Conservation (phyloP, 2,113 vertebrate genomes). For the Scalopus aquaticus region DNA sequence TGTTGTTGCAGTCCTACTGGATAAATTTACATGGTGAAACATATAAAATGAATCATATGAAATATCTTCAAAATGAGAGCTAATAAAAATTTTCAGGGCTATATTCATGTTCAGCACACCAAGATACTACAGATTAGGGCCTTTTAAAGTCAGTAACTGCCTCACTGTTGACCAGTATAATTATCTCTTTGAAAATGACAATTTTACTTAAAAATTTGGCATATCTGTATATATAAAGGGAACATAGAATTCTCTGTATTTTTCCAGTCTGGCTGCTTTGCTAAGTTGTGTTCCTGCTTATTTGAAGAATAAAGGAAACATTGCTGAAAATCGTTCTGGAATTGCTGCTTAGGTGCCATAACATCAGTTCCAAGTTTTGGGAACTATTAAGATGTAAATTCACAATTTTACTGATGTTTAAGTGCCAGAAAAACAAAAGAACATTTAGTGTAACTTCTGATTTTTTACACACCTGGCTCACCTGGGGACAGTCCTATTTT, state of each 20-base stretch:
- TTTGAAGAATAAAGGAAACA: neutral
- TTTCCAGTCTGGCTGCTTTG: neutral
- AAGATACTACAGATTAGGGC: too few species aligned
- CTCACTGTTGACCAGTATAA: too few species aligned
- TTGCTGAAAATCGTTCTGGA: neutral
- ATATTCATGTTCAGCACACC: too few species aligned
- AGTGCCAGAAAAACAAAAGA: neutral
- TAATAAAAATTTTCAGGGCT: too few species aligned
- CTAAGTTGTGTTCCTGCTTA: neutral
- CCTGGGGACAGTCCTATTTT: neutral
- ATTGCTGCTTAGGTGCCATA: neutral
- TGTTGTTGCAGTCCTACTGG: too few species aligned
- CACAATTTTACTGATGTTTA: neutral
- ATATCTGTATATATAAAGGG: neutral
- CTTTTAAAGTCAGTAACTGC: too few species aligned
- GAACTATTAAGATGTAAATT: neutral
- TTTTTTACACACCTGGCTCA: neutral
- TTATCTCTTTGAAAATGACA: neutral
- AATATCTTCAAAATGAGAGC: too few species aligned
- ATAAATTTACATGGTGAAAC: too few species aligned
- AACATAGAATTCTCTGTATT: conserved; percentile 4
- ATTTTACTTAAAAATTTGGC: conserved; percentile 20
- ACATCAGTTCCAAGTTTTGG: neutral
- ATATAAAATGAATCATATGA: too few species aligned
- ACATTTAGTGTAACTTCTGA: neutral